Base-by-base conservation (phyloP, 2,888 invertebrate genomes). In the Caenorhabditis sp. region DNA sequence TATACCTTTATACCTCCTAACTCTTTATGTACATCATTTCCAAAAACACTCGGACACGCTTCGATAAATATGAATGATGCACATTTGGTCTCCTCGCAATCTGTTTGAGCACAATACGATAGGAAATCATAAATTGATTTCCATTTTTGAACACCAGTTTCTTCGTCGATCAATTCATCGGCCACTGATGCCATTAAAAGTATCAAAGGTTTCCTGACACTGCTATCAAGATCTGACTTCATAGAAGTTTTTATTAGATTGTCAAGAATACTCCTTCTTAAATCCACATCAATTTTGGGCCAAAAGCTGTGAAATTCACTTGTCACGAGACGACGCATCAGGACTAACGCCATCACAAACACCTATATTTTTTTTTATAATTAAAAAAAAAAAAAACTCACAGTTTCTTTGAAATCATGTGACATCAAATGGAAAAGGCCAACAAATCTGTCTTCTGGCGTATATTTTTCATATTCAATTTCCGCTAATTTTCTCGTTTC, bases 41-140 rank as follows among this genome's bases (percentile, higher is more conserved):
- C 97, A 91, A 97, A 97, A 62, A 97, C 93, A 49, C 14, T n/a
- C 2, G 43, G 31, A 58, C 85, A 92, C 91, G 89, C 94, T 92
- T 95, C 93, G 88, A 99, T 95, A 91, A 99, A 94, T 82, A 94
- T 92, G 65, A 99, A 92, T 50, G 96, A 95, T 81, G 94, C 93
- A 89, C 97, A 96, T 89, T 95, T 95, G 68, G 95, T 91, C 76
- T 92, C 92, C 26, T 93, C 91, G 85, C 93, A 92, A 58, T 92
- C 91, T 51, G 94, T 93, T 88, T 92, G 93, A 60, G 95, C 95
- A 89, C 95, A 95, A 88, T 94, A 94, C 89, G 96, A 97, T 87
- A 99, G 91, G 89, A 96, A 97, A 74, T 90, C 89, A 77, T 97
- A 91, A 88, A 97, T 94, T 88, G 97, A 96, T 12, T 95, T 51